Evolutionary conservation across 2,797 vertebrate species (phyloP).

Genomic region (Cyclura pinguis): DNA sequence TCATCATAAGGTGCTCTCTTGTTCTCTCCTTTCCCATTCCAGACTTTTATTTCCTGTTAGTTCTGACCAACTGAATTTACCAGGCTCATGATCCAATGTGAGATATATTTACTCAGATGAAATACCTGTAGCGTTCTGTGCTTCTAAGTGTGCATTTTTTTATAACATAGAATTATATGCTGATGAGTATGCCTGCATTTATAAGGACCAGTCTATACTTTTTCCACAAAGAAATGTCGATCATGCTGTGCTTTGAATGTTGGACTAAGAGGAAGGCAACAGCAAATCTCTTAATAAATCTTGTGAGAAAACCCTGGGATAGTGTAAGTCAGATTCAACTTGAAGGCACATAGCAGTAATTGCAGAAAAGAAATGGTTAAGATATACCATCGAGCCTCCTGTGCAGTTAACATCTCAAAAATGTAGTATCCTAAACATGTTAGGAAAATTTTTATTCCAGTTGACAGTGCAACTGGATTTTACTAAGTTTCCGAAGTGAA

Average conservation of each 20-base stretch:
- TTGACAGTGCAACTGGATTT: not conserved
- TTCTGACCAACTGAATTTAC: slow-evolving; percentile 38
- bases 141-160: not conserved
- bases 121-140: not conserved
- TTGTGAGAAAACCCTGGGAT: too few relatives aligned
- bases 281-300: too few relatives aligned
- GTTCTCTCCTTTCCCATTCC: slow-evolving; percentile 71
- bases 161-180: not conserved
- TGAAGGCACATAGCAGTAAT: too few relatives aligned
- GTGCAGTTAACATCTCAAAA: too few relatives aligned
- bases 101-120: not conserved
- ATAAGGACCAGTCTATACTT: not conserved
- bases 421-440: not conserved
- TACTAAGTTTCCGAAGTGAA: not conserved
- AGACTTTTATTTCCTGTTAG: slow-evolving; percentile 56
- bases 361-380: too few relatives aligned
- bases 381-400: too few relatives aligned
- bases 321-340: too few relatives aligned
- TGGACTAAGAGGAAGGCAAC: too few relatives aligned
- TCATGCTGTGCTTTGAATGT: not conserved
- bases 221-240: not conserved
- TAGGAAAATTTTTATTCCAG: not conserved
- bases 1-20: slow-evolving; percentile 85
- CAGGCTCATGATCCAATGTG: not conserved
- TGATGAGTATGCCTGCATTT: not conserved